Base-by-base conservation (phyloP, 2,888 invertebrate species). In the Phrixothrix hirtus region DNA sequence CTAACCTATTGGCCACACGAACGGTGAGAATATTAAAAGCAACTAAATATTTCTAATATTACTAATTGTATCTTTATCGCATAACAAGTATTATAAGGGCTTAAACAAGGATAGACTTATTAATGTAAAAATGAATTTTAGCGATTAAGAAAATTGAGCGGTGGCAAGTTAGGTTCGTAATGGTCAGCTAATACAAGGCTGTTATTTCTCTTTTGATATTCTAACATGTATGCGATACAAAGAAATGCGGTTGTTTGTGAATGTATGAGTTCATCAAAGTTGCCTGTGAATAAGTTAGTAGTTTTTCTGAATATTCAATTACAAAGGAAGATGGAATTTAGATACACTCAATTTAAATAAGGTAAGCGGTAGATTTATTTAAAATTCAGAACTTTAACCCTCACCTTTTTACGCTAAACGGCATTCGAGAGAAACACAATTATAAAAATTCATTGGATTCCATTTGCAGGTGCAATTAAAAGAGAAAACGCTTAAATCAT, bases 401-500 rank as follows among this genome's bases (percentile, higher is more conserved):
- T n/a, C n/a, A n/a, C n/a, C n/a, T n/a, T n/a, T n/a, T n/a, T n/a
- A n/a, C n/a, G n/a, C n/a, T 35, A 36, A 44, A 44, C 36, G 36
- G 35, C 29, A 16, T 26, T 36, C 26, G 32, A 34, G 16, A 32
- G 16, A 39, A 49, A 31, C 21, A 42, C 41, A 12, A 39, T 14
- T 31, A 25, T 25, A 42, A 49, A 49, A 49, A 49, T 42, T 26
- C 32, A 36, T 27, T 48, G 38, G 26, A 6, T 26, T 36, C 41
- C 47, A 38, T 43, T 39, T 55, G 46, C 58, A 58, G 56, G 55
- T 58, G 55, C 51, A 49, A 51, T 46, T 57, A 48, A 54, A 53
- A 53, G 15, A 44, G 35, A 60, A 65, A 66, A 63, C 60, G 62
- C 65, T 57, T 70, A 69, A 70, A 59, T 61, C 56, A 61, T 56